Evolutionary conservation across 2,113 vertebrate species (phyloP).

Genomic region (Coracopsis vasa): DNA sequence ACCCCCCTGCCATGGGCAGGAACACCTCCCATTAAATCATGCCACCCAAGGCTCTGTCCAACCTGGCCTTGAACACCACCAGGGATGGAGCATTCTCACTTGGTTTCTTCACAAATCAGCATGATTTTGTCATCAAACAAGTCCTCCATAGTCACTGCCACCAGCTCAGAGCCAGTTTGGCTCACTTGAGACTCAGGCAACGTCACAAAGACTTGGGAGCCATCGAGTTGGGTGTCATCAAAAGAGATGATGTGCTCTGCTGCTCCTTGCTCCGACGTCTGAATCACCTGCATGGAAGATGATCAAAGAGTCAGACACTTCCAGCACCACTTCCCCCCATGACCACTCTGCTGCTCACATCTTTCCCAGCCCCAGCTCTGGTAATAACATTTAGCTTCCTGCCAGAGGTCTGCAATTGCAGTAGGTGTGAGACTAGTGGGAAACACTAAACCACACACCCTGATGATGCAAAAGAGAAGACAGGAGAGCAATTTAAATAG

Average conservation of each 20-base stretch:
- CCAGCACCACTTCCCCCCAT: not conserved
- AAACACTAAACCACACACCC: conserved; percentile 31
- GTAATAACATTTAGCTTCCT: conserved; percentile 36
- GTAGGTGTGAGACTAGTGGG: conserved; percentile 28
- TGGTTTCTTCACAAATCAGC: conserved; percentile 81
- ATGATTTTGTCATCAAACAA: conserved; percentile 82
- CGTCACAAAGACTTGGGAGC: conserved; percentile 79
- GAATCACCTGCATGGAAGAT: conserved; percentile 73
- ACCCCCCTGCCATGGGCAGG: too few species aligned
- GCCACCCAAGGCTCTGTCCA: too few species aligned
- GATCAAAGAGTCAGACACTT: not conserved
- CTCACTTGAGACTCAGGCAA: conserved; percentile 70
- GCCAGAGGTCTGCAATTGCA: conserved; percentile 53
- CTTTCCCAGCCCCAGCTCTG: not conserved
- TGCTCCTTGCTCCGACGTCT: conserved; percentile 20
- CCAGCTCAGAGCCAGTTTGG: conserved; percentile 69
- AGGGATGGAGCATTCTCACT: too few species aligned
- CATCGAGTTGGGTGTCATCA: conserved; percentile 69
- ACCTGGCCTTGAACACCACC: too few species aligned
- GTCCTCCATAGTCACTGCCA: conserved; percentile 85
- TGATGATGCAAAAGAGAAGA: conserved; percentile 49
- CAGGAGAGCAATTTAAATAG: conserved; percentile 62
- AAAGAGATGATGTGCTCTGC: conserved; percentile 69
- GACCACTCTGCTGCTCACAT: not conserved
- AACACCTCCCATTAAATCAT: too few species aligned